These are phyloP conservation scores for Charanyca ferruginea DNA, from an alignment of 2,888 invertebrate species.

Conservation along the genomic window DNA sequence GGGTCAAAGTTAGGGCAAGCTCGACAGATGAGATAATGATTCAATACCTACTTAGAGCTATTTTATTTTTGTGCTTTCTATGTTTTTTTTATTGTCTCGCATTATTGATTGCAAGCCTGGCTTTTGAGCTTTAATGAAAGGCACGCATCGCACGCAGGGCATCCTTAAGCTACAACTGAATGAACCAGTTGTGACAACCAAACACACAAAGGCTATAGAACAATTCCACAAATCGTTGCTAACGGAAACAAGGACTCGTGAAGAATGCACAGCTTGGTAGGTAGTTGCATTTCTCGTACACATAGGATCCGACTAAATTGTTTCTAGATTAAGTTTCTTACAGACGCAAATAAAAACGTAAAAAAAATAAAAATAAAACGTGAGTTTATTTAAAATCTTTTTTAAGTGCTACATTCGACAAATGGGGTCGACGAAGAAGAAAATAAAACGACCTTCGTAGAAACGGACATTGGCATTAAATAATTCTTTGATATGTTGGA, in stretches of 20 bases:
- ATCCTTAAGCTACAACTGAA: too few relatives aligned
- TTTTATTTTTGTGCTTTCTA: too few relatives aligned
- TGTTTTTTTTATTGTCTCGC: too few relatives aligned
- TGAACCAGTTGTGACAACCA: too few relatives aligned
- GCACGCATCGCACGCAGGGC: too few relatives aligned
- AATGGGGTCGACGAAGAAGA: not conserved
- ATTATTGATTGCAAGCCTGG: too few relatives aligned
- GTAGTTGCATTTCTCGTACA: slow-evolving; percentile 18
- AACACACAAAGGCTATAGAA: not conserved
- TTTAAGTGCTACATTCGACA: not conserved
- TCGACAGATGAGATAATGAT: too few relatives aligned
- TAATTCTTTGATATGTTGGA: not conserved
- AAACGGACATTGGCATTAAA: slow-evolving; percentile 5
- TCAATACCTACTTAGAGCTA: too few relatives aligned
- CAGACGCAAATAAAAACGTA: slow-evolving; percentile 3
- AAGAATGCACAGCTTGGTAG: slow-evolving; percentile 44
- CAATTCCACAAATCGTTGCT: slow-evolving; percentile 32
- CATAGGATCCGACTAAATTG: slow-evolving; percentile 14
- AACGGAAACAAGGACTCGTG: slow-evolving; percentile 39
- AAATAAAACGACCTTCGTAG: slow-evolving; percentile 1
- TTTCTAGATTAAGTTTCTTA: slow-evolving; percentile 21
- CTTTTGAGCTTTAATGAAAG: too few relatives aligned
- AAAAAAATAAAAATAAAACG: too few relatives aligned
- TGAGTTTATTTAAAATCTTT: not conserved
- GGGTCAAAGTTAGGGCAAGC: too few relatives aligned